These are phyloP conservation scores for Cettia cetti DNA, from an alignment of 2,113 vertebrate species.

Conservation along the genomic window DNA sequence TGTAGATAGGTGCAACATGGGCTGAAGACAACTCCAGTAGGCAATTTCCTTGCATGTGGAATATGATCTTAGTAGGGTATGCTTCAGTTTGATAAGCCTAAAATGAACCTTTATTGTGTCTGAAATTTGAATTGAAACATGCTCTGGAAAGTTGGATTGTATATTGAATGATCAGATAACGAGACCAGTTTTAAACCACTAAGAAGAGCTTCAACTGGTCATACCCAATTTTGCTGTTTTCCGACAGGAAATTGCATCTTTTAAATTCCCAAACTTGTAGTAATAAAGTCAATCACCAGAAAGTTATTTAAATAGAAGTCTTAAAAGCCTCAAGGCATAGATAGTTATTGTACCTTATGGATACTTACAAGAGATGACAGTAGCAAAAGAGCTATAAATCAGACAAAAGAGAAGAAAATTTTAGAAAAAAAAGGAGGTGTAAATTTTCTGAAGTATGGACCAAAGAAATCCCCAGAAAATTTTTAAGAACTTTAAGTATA, in stretches of 20 bases:
- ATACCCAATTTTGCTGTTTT: not conserved
- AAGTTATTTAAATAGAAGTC: constrained; percentile 10
- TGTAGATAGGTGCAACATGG: not conserved
- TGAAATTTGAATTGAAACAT: not conserved
- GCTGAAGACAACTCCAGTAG: not conserved
- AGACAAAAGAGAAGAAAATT: not conserved
- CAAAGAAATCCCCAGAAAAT: not conserved
- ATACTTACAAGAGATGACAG: not conserved
- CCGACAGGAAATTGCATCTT: not conserved
- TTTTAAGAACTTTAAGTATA: not conserved
- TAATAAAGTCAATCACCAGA: not conserved
- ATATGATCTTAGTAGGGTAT: not conserved
- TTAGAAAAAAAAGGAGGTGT: not conserved
- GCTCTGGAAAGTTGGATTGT: not conserved
- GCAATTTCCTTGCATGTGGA: not conserved
- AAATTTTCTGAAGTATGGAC: not conserved
- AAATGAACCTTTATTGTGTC: not conserved
- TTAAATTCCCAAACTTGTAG: not conserved
- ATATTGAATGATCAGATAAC: constrained; percentile 8
- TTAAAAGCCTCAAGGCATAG: not conserved
- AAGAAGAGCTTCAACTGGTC: not conserved
- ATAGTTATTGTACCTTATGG: not conserved
- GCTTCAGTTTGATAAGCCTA: not conserved
- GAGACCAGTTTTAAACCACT: not conserved
- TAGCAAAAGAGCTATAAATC: not conserved